Conservation (phyloP, 2,888 invertebrate species). For the Acholoe squamosa region DNA sequence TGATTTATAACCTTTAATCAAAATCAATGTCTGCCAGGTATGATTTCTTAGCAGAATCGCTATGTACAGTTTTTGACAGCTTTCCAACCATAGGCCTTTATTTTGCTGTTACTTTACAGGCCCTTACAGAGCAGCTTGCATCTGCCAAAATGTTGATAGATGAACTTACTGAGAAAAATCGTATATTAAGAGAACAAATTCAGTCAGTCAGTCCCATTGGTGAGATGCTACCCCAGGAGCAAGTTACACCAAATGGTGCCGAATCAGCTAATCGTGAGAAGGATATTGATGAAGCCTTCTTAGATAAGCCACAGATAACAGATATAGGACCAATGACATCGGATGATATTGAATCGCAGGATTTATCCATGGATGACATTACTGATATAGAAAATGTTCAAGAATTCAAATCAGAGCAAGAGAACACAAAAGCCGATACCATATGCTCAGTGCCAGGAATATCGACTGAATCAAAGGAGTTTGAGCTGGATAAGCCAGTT, state of each 20-base stretch:
- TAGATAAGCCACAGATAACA: background rate
- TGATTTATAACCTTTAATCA: background rate
- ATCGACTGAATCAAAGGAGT: background rate
- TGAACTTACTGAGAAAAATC: constrained; percentile 76
- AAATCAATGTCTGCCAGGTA: background rate
- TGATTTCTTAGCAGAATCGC: background rate
- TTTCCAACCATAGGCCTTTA: constrained; percentile 68
- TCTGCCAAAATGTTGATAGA: constrained; percentile 75
- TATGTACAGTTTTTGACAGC: constrained; percentile 37
- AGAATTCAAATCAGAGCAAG: background rate
- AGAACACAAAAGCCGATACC: background rate
- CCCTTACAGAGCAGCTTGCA: constrained; percentile 76
- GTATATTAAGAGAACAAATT: constrained; percentile 69
- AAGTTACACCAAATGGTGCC: background rate
- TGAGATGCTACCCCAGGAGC: background rate
- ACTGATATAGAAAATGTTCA: background rate
- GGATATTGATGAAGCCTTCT: background rate
- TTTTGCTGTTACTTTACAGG: constrained; percentile 70
- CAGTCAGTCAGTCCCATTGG: background rate
- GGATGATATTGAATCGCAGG: background rate
- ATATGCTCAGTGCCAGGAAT: background rate
- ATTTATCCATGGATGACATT: background rate
- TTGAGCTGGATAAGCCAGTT: background rate
- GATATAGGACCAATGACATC: background rate
- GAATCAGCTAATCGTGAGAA: background rate